Evolutionary conservation across 2,888 invertebrate species (phyloP).

Genomic region (Nemoura dubitans): DNA sequence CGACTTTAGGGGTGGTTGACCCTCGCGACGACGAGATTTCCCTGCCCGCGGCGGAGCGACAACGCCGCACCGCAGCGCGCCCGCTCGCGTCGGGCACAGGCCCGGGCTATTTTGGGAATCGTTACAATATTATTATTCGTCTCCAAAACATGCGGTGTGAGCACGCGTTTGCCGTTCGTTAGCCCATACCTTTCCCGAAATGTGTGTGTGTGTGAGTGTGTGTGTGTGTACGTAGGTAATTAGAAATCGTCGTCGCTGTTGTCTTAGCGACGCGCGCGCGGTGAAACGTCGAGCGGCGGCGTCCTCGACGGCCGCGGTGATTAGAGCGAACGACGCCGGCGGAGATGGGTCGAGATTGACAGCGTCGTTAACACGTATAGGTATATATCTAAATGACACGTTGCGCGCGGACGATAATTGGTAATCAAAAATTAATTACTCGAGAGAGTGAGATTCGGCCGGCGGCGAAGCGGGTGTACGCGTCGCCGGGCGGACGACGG

Average conservation of each 20-base stretch:
- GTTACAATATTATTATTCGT: constrained; percentile 32
- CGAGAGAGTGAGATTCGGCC: not conserved
- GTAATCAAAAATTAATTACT: not conserved
- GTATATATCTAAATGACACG: not conserved
- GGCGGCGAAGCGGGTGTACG: too few relatives aligned
- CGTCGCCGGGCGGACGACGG: too few relatives aligned
- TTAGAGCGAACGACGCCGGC: not conserved
- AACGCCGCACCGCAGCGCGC: not conserved
- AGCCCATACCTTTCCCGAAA: too few relatives aligned
- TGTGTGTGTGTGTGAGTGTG: too few relatives aligned
- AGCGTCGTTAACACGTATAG: constrained; percentile 2
- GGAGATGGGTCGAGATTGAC: not conserved
- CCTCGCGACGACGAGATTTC: constrained; percentile 17
- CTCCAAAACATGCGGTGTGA: constrained; percentile 36
- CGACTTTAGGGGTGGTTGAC: constrained; percentile 39
- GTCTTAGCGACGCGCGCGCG: not conserved
- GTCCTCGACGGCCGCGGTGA: not conserved
- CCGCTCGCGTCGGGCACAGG: not conserved
- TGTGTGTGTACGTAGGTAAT: too few relatives aligned
- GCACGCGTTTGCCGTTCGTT: too few relatives aligned
- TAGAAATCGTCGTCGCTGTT: not conserved
- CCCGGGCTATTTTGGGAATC: constrained; percentile 39
- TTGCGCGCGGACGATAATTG: not conserved
- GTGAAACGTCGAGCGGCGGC: not conserved
- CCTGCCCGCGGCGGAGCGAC: constrained; percentile 12